A percentile compares a stretch with the other conserved stretches of the same genome.
Conservation (phyloP, 1,140 invertebrate genomes). For the Acromyrmex echinatior region DNA sequence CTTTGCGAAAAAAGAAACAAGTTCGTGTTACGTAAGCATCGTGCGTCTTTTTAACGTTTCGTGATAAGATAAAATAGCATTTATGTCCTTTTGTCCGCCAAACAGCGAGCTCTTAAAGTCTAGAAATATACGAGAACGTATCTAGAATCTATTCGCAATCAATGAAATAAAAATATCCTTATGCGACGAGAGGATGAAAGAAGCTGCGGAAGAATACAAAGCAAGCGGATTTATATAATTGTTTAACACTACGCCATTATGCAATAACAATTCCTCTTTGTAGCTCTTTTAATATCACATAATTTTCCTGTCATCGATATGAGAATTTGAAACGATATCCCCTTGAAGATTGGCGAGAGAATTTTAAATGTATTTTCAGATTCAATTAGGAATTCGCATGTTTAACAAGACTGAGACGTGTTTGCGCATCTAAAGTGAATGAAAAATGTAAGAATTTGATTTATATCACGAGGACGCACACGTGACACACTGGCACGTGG, state of each 20-base stretch:
- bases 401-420: conserved; percentile 5
- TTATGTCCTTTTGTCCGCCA: neutral
- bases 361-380: neutral
- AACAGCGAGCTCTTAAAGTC: neutral
- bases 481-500: conserved; percentile 44
- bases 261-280: conserved; percentile 3
- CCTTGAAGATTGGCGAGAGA: neutral
- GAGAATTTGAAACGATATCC: too few species aligned
- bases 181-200: neutral
- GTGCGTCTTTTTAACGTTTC: conserved; percentile 14
- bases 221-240: conserved; percentile 12
- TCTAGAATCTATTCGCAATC: neutral
- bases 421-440: neutral
- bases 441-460: conserved; percentile 23
- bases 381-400: neutral
- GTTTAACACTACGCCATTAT: neutral
- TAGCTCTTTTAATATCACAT: neutral
- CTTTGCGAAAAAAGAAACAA: conserved; percentile 41
- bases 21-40: conserved; percentile 30
- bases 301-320: neutral
- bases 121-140: neutral
- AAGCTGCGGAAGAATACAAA: neutral
- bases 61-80: conserved; percentile 41
- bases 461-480: conserved; percentile 15
- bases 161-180: conserved; percentile 1